These are phyloP conservation scores for Cylas formicarius DNA, from an alignment of 1,140 invertebrate genomes.

Conservation along the genomic window DNA sequence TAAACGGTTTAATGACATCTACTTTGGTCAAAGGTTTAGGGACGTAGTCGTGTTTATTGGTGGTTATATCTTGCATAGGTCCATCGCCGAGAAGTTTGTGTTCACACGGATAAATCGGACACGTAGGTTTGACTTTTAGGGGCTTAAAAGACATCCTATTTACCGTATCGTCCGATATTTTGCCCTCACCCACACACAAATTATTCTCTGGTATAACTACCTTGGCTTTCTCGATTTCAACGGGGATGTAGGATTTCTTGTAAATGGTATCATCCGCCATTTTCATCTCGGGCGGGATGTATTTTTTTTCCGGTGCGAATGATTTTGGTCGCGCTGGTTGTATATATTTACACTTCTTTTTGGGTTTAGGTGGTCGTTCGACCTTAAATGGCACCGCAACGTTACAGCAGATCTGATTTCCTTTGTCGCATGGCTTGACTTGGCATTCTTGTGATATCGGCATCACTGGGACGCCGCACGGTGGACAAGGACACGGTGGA, in stretches of 20 bases:
- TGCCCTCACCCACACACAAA: conserved; percentile 40
- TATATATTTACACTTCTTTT: conserved; percentile 47
- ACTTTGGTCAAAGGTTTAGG: conserved; percentile 50
- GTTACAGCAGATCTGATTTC: conserved; percentile 21
- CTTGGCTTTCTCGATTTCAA: conserved; percentile 33
- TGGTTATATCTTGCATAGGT: conserved; percentile 63
- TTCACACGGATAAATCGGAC: conserved; percentile 39
- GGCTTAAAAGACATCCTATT: conserved; percentile 52
- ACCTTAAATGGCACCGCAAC: conserved; percentile 28
- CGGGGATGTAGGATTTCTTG: conserved; percentile 49
- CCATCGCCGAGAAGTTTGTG: conserved; percentile 47
- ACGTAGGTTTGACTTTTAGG: conserved; percentile 42
- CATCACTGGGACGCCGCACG: conserved; percentile 19
- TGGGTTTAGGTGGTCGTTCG: conserved; percentile 14
- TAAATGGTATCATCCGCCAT: conserved; percentile 53
- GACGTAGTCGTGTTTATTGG: conserved; percentile 64
- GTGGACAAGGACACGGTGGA: conserved; percentile 9
- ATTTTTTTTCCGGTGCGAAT: conserved; percentile 46
- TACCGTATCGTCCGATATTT: conserved; percentile 45
- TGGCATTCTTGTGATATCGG: conserved; percentile 8
- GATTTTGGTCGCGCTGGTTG: conserved; percentile 52
- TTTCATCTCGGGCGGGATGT: conserved; percentile 45
- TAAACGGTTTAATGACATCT: conserved; percentile 40
- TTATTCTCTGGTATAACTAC: conserved; percentile 42
- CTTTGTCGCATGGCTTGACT: conserved; percentile 4